Evolutionary conservation across 2,888 invertebrate species (phyloP).

Genomic region (Drosophila peninsularis): DNA sequence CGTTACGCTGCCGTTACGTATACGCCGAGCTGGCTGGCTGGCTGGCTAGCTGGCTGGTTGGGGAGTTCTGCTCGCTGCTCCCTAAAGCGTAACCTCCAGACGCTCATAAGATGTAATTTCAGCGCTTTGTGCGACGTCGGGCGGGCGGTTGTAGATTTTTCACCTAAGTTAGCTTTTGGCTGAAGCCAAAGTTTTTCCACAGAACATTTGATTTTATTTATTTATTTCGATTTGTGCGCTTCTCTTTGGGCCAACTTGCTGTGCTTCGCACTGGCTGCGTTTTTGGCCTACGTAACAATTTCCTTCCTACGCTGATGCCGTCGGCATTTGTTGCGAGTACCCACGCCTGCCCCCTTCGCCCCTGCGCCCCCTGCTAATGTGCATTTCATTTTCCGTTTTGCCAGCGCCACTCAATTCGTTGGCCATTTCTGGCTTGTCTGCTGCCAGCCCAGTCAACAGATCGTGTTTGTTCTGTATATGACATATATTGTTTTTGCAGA

Average conservation of each 20-base stretch:
- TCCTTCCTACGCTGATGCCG: conserved; percentile 56
- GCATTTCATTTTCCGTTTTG: conserved; percentile 78
- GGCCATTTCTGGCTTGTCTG: conserved; percentile 51
- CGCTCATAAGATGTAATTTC: conserved; percentile 79
- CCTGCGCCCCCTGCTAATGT: conserved; percentile 61
- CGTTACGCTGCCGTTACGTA: conserved; percentile 65
- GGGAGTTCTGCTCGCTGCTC: conserved; percentile 22
- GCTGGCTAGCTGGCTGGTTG: not conserved
- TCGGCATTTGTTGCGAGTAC: conserved; percentile 16
- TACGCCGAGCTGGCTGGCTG: conserved; percentile 28
- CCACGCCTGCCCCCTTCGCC: not conserved
- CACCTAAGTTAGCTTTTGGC: conserved; percentile 47
- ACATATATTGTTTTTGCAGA: conserved; percentile 72
- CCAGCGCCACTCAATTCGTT: conserved; percentile 72
- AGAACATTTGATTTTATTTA: conserved; percentile 77
- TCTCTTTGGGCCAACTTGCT: conserved; percentile 27
- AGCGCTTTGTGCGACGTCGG: conserved; percentile 25
- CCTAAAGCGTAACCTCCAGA: conserved; percentile 69
- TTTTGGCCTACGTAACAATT: conserved; percentile 66
- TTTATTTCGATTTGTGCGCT: conserved; percentile 75
- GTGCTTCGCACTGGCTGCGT: conserved; percentile 24
- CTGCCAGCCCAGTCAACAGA: conserved; percentile 27
- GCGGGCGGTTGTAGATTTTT: conserved; percentile 32
- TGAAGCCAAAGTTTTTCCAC: conserved; percentile 65
- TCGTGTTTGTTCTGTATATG: conserved; percentile 46